Evolutionary conservation across 2,888 invertebrate species (phyloP), one percentile per base, ranked within the genome.

Genomic region (Lumbricus terrestris): DNA sequence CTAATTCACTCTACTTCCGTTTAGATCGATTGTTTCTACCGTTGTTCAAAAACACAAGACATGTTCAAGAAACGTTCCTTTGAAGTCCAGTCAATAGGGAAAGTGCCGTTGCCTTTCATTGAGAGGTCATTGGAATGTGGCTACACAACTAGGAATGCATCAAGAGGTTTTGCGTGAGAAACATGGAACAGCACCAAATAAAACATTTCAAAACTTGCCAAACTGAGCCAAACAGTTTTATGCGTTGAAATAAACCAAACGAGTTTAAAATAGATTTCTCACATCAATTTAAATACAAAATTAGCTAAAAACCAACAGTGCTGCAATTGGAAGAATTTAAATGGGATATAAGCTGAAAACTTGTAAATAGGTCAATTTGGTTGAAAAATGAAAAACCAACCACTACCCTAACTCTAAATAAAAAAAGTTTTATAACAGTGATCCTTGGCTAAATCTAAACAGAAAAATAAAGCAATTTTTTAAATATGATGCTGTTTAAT

Each of bases 271-370:
- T 47, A n/a, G n/a, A n/a, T 69, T 29, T 69, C n/a, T 69, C 69
- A 69, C 69, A 69, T n/a, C 69, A 69, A 69, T 69, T 11, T 69
- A 29, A 69, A 15, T 47, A 47, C 23, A n/a, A 47, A 47, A 69
- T 69, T 69, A n/a, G 69, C 69, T 69, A 69, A 69, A 69, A 69
- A 69, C n/a, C 69, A 69, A 69, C 69, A 69, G 69, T n/a, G n/a
- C 8, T n/a, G 69, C 6, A 69, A 69, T 69, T 69, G 16, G 69
- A 69, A n/a, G 69, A 69, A 4, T n/a, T 69, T 8, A 69, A 69
- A 69, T 69, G n/a, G 2, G 69, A 69, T 69, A n/a, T n/a, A n/a
- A n/a, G n/a, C n/a, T n/a, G 8, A 29, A 69, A 8, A 8, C n/a
- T 47, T 69, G 29, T 29, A 69, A 69, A 69, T n/a, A 69, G 69